A percentile compares a stretch with the other conserved stretches of the same genome.
Evolutionary conservation across 1,140 invertebrate genomes (phyloP).

Genomic region (Calycopis cecrops): DNA sequence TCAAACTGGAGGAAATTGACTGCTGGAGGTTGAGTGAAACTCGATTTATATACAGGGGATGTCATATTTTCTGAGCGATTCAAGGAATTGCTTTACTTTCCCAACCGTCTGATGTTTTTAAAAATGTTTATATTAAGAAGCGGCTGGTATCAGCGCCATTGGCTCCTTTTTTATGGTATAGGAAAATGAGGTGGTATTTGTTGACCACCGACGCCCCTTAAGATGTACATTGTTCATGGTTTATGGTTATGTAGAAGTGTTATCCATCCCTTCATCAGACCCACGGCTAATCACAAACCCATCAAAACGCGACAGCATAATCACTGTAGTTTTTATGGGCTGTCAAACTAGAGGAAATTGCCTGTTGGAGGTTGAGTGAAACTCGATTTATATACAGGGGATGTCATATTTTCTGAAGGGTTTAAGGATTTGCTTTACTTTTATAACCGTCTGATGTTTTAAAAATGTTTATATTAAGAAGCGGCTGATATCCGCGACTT

Average conservation of each 20-base stretch:
- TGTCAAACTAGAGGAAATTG: constrained; percentile 61
- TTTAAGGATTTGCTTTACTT: constrained; percentile 1
- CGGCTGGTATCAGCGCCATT: too few relatives aligned
- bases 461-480: background rate
- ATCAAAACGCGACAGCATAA: too few relatives aligned
- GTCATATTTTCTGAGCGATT: constrained; percentile 26
- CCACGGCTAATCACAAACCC: too few relatives aligned
- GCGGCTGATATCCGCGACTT: too few relatives aligned
- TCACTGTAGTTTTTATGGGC: constrained; percentile 66
- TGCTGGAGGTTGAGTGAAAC: constrained; percentile 42
- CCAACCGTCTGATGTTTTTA: background rate
- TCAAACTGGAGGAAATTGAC: constrained; percentile 62
- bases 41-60: constrained; percentile 43
- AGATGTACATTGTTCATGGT: too few relatives aligned
- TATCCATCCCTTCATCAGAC: too few relatives aligned
- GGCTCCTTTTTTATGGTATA: too few relatives aligned
- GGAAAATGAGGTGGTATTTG: too few relatives aligned
- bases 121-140: background rate
- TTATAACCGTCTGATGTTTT: background rate
- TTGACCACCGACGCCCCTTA: too few relatives aligned
- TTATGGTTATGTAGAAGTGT: too few relatives aligned
- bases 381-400: constrained; percentile 45
- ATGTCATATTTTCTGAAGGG: constrained; percentile 28
- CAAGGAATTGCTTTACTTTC: constrained; percentile 1
- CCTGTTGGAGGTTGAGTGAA: constrained; percentile 47